A percentile compares a stretch with the other conserved stretches of the same genome.
phyloP scores from a whole-genome alignment of 2,797 vertebrate species.

The Cirrhinus mrigala region DNA sequence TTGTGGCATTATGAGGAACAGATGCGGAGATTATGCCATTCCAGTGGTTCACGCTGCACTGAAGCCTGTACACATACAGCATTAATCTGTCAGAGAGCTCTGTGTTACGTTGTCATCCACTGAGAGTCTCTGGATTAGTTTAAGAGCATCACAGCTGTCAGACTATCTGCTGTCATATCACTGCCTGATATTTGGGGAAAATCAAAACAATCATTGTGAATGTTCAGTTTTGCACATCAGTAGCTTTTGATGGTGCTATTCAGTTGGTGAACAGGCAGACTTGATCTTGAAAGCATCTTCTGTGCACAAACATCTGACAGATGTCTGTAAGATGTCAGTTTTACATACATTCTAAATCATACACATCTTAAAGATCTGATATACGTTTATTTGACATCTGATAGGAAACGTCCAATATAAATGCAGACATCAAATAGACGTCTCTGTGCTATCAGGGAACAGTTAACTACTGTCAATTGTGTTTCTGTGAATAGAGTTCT shows the following conservation, averaged over 20 bases:
- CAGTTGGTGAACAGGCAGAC: too few relatives aligned
- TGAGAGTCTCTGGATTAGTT: slow-evolving; percentile 26
- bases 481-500: not conserved
- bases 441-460: too few relatives aligned
- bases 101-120: not conserved
- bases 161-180: not conserved
- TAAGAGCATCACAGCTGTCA: slow-evolving; percentile 6
- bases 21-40: slow-evolving; percentile 2
- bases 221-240: not conserved
- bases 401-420: too few relatives aligned
- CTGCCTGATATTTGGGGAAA: not conserved
- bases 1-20: not conserved
- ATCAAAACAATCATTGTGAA: not conserved
- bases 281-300: too few relatives aligned
- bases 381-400: too few relatives aligned
- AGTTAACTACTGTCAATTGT: not conserved
- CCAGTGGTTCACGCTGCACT: not conserved
- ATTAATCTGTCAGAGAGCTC: slow-evolving; percentile 7
- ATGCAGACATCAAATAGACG: too few relatives aligned
- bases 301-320: too few relatives aligned
- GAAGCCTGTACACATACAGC: not conserved
- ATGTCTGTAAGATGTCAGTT: too few relatives aligned
- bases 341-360: too few relatives aligned
- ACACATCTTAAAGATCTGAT: too few relatives aligned
- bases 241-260: too few relatives aligned